phyloP scores from a whole-genome alignment of 2,797 vertebrate species.

The Margarornis squamiger region DNA sequence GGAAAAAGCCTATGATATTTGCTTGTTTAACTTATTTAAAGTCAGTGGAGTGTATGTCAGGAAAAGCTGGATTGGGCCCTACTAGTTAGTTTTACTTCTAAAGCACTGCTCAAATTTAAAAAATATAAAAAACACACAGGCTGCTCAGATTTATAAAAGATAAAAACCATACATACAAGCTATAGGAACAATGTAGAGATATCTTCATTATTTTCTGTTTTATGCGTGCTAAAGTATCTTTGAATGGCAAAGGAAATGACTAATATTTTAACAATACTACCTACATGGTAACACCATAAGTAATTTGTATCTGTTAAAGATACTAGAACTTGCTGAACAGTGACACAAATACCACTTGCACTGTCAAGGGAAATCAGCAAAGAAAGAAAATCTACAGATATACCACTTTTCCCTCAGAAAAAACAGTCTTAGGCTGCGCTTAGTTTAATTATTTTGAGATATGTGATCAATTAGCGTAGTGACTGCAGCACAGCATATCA shows the following conservation, averaged over 20 bases:
- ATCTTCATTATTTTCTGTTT: not conserved
- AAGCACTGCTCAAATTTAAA: not conserved
- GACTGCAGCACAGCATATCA: not conserved
- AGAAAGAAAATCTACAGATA: not conserved
- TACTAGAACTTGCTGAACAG: not conserved
- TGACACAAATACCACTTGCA: not conserved
- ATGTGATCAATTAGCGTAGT: not conserved
- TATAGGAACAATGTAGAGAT: not conserved
- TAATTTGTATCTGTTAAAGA: not conserved
- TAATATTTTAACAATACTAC: not conserved
- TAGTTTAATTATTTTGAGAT: not conserved
- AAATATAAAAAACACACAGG: not conserved
- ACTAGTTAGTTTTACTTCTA: not conserved
- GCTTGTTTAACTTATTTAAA: not conserved
- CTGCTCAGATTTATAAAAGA: not conserved
- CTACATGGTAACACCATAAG: not conserved
- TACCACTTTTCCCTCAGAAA: not conserved
- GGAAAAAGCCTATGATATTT: not conserved
- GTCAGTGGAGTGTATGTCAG: not conserved
- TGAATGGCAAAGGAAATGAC: not conserved
- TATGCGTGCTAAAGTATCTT: not conserved
- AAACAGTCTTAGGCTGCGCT: not conserved
- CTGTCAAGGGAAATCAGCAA: not conserved
- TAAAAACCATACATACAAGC: not conserved
- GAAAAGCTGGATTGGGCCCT: not conserved